A percentile compares a stretch with the other conserved stretches of the same genome.
Conservation (phyloP, 1,140 invertebrate species). For the Sesamia nonagrioides region DNA sequence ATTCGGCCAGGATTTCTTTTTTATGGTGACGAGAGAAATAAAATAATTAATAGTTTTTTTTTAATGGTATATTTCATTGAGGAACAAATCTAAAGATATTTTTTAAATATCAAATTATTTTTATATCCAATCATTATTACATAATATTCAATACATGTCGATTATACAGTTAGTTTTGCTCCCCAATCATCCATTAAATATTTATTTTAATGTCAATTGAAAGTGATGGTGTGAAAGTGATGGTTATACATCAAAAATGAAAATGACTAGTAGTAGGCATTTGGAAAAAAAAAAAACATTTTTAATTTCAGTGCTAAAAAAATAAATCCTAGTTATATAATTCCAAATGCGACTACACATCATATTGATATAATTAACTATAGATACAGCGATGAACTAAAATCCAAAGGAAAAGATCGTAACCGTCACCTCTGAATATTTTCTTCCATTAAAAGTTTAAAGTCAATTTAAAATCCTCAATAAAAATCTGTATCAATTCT, state of each 20-base stretch:
- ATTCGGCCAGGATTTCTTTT: not conserved
- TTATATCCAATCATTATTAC: conserved; percentile 62
- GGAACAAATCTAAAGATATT: conserved; percentile 78
- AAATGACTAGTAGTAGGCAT: conserved; percentile 66
- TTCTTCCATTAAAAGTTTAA: not conserved
- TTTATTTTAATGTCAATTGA: conserved; percentile 69
- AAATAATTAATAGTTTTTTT: conserved; percentile 53
- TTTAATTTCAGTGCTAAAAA: conserved; percentile 54
- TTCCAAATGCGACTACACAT: conserved; percentile 63
- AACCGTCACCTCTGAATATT: conserved; percentile 44
- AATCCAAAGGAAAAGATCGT: conserved; percentile 57
- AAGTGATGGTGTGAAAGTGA: conserved; percentile 52
- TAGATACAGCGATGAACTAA: conserved; percentile 56
- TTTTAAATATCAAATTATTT: conserved; percentile 63
- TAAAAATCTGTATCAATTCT: not conserved
- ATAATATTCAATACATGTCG: conserved; percentile 59
- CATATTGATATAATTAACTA: conserved; percentile 55
- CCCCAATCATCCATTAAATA: conserved; percentile 69
- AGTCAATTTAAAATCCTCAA: not conserved
- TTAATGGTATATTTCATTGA: conserved; percentile 72
- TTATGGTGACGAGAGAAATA: conserved; percentile 39
- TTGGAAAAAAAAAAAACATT: conserved; percentile 56
- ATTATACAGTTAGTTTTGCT: conserved; percentile 75
- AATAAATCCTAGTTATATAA: conserved; percentile 52
- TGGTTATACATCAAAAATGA: conserved; percentile 66